Percentiles rank a stretch among this genome's conserved stretches.
Conservation (phyloP, 2,888 invertebrate species). For the Exocentrus adspersus region DNA sequence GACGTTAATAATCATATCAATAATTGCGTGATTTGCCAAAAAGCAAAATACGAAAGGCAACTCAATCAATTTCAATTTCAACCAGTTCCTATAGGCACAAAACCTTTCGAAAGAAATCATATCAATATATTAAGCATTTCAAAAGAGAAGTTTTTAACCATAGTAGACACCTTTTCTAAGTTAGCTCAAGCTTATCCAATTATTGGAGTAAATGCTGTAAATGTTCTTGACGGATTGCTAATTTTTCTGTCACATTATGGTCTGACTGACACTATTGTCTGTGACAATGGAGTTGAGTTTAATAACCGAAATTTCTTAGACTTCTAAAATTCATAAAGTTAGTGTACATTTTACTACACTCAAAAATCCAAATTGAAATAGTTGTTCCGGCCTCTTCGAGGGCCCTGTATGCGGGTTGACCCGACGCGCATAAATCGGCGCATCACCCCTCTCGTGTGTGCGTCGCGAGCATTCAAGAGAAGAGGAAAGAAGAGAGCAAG, state of each 20-base stretch:
- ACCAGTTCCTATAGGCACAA: neutral
- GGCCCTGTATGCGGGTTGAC: too few species aligned
- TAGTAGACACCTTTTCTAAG: neutral
- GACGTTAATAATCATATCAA: too few species aligned
- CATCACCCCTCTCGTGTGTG: too few species aligned
- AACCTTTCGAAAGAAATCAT: neutral
- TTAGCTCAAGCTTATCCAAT: neutral
- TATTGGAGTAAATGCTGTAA: neutral
- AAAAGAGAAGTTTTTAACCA: slow-evolving; percentile 6
- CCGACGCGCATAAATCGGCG: too few species aligned
- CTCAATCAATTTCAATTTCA: slow-evolving; percentile 7
- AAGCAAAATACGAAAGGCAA: neutral
- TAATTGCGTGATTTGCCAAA: neutral
- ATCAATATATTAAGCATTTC: neutral
- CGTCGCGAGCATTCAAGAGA: too few species aligned
- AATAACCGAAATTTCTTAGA: too few species aligned
- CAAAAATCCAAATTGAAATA: neutral
- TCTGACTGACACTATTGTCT: too few species aligned
- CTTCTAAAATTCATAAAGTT: neutral
- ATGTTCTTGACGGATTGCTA: neutral
- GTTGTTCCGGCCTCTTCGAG: too few species aligned
- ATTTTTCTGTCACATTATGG: too few species aligned
- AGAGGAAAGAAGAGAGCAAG: too few species aligned
- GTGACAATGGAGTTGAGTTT: too few species aligned
- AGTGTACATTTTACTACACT: neutral